Conservation (phyloP, 2,113 vertebrate genomes). For the Hypanus sabinus region DNA sequence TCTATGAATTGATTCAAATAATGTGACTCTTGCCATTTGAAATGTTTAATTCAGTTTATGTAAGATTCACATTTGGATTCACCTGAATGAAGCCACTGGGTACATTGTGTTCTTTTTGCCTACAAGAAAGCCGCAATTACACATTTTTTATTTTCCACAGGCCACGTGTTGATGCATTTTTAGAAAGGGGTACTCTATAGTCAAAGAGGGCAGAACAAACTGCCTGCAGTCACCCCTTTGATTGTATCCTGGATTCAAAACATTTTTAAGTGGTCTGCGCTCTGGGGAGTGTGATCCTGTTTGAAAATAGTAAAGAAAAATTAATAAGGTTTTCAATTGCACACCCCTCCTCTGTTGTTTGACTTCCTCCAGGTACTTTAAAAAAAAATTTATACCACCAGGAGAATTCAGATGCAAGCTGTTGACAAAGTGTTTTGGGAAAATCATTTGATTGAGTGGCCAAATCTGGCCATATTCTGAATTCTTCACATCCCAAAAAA, state of each 20-base stretch:
- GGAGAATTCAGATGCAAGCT: not conserved
- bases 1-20: not conserved
- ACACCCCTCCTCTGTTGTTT: not conserved
- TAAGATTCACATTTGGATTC: not conserved
- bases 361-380: not conserved
- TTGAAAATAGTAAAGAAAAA: conserved; percentile 10
- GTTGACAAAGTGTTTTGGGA: not conserved
- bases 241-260: not conserved
- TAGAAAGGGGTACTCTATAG: not conserved
- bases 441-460: not conserved
- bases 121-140: not conserved
- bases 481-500: not conserved
- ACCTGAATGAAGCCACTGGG: not conserved
- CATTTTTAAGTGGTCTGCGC: not conserved
- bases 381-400: not conserved
- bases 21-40: no score
- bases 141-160: not conserved
- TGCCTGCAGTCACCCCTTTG: not conserved
- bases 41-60: conserved; percentile 1
- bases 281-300: not conserved
- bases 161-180: not conserved
- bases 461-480: not conserved
- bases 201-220: not conserved
- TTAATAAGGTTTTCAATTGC: not conserved
- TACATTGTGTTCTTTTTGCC: not conserved